Evolutionary conservation across 2,113 vertebrate genomes (phyloP), one percentile per base, ranked within the genome.

Genomic region (Nyctibius bracteatus): DNA sequence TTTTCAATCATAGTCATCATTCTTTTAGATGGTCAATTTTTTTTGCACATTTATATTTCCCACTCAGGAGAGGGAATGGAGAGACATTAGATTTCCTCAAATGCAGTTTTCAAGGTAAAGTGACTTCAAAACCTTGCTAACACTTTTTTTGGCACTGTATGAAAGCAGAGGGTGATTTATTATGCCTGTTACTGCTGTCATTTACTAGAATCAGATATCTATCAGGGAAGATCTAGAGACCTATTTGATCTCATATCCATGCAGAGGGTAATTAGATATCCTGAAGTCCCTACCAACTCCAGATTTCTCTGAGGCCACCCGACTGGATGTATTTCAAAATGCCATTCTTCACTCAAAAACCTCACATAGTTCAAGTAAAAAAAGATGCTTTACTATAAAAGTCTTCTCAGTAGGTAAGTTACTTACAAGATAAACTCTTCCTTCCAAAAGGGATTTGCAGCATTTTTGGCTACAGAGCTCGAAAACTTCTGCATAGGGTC

Each of bases 351-450:
- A 33, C 20, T 27, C 33, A 28, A 68, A 82, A 62, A 63, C 27
- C 14, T 90, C 19, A 37, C 5, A 4, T 3, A 39, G 54, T 7
- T 85, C 15, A 75, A 66, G 33, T 8, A 5, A 7, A 33, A 74
- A 44, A 74, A 43, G 4, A 41, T 31, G 62, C 10, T 73, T 77
- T 44, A 39, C 23, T 83, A 14, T 24, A 47, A 31, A 86, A 91
- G 10, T 25, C 47, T 37, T 85, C 12, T 39, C 31, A 59, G 72
- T 12, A 52, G 37, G 16, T 18, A 77, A 43, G 8, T 41, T 97
- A 98, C 99, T 98, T 98, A 99, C 99, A 99, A 99, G 85, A 99
- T 98, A 96, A 99, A 99, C 4, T 99, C 99, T 91, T 99, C 99
- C 49, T 99, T 99, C 99, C 99, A 99, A 41, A 96, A 88, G 85